These are phyloP conservation scores for Gobionotothen gibberifrons DNA, from an alignment of 2,797 vertebrate species.

Conservation along the genomic window DNA sequence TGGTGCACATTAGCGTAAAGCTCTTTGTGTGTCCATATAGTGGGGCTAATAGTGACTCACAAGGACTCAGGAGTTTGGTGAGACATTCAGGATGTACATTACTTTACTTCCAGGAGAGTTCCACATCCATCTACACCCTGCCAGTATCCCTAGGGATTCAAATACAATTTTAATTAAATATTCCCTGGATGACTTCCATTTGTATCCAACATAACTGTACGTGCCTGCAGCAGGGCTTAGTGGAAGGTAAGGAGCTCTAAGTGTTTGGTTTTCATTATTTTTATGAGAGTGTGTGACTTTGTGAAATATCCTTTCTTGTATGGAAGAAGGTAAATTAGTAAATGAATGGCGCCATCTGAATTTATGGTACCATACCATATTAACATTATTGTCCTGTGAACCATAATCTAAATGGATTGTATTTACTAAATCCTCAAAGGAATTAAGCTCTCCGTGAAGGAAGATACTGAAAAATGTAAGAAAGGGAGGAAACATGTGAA, in stretches of 20 bases:
- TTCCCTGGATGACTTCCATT: conserved; percentile 14
- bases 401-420: conserved; percentile 24
- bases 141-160: background rate
- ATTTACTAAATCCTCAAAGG: conserved; percentile 48
- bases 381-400: conserved; percentile 29
- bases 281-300: background rate
- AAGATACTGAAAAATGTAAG: conserved; percentile 18
- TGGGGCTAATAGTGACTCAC: conserved; percentile 44
- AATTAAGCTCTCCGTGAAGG: conserved; percentile 36
- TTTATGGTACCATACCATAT: conserved; percentile 1
- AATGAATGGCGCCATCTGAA: conserved; percentile 23
- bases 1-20: conserved; percentile 70
- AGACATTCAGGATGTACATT: conserved; percentile 69
- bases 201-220: background rate
- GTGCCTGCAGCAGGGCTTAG: background rate
- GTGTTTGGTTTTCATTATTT: conserved; percentile 17
- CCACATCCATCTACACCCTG: conserved; percentile 45
- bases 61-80: conserved; percentile 24
- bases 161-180: conserved; percentile 42
- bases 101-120: conserved; percentile 38
- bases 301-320: conserved; percentile 15
- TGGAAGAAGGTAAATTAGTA: conserved; percentile 14
- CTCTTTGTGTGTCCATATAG: conserved; percentile 49
- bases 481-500: conserved; percentile 7
- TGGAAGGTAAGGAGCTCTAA: background rate